Conservation (phyloP, 2,113 vertebrate genomes). For the Pseudolaguvia tuberculata region DNA sequence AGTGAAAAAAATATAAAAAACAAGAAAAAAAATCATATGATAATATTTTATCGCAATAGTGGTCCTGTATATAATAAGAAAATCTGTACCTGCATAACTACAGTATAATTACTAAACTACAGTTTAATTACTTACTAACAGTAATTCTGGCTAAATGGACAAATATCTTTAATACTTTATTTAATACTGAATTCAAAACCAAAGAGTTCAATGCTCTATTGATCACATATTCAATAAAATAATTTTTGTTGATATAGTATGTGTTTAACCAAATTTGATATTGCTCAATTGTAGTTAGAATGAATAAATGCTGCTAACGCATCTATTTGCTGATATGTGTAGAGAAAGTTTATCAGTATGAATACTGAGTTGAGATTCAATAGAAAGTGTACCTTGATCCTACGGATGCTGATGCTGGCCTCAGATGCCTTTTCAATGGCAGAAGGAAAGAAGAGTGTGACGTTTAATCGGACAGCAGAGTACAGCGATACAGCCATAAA, state of each 20-base stretch:
- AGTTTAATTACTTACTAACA: neutral
- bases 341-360: neutral
- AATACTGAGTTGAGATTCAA: neutral
- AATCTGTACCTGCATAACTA: conserved; percentile 6
- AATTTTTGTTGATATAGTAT: conserved; percentile 1
- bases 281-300: neutral
- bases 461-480: conserved; percentile 79
- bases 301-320: too few relatives aligned
- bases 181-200: neutral
- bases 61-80: neutral
- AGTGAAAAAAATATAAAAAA: too few relatives aligned
- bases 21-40: too few relatives aligned
- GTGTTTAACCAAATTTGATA: neutral
- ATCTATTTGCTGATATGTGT: too few relatives aligned
- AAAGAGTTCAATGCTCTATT: neutral
- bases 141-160: neutral
- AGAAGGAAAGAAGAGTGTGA: conserved; percentile 89
- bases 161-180: neutral
- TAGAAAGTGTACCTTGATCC: conserved; percentile 78
- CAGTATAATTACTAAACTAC: neutral
- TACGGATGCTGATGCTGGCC: conserved; percentile 79
- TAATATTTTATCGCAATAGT: neutral
- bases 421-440: conserved; percentile 86
- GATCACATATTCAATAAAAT: neutral
- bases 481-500: conserved; percentile 86